These are phyloP conservation scores for Synanthedon vespiformis DNA, from an alignment of 2,888 invertebrate genomes.

Conservation along the genomic window DNA sequence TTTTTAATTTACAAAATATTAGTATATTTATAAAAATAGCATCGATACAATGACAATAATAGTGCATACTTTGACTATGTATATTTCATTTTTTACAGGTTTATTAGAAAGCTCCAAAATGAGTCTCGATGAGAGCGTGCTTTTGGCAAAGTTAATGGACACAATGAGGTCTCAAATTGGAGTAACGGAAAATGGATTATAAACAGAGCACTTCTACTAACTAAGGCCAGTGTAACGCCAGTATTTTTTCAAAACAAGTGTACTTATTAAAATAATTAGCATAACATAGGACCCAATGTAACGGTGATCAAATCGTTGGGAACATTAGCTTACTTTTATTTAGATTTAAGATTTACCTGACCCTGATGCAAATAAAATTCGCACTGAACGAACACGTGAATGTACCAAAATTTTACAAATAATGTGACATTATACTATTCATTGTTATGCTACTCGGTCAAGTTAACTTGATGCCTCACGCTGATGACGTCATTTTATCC, in stretches of 20 bases:
- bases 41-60: too few relatives aligned
- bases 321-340: background rate
- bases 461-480: too few relatives aligned
- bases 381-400: too few relatives aligned
- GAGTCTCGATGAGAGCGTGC: slow-evolving; percentile 75
- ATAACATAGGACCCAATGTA: background rate
- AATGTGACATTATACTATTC: too few relatives aligned
- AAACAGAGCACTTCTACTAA: background rate
- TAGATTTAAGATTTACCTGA: too few relatives aligned
- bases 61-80: too few relatives aligned
- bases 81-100: slow-evolving; percentile 46
- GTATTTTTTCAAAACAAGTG: background rate
- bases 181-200: slow-evolving; percentile 35
- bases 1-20: too few relatives aligned
- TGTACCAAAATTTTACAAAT: too few relatives aligned
- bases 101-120: slow-evolving; percentile 77
- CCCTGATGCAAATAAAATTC: too few relatives aligned
- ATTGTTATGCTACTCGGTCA: too few relatives aligned
- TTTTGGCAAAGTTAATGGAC: slow-evolving; percentile 79
- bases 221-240: background rate
- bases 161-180: slow-evolving; percentile 78
- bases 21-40: too few relatives aligned
- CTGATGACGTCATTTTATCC: too few relatives aligned
- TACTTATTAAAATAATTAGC: background rate
- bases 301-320: background rate